Base-by-base conservation (phyloP, 2,797 vertebrate species). In the Myotis daubentonii region DNA sequence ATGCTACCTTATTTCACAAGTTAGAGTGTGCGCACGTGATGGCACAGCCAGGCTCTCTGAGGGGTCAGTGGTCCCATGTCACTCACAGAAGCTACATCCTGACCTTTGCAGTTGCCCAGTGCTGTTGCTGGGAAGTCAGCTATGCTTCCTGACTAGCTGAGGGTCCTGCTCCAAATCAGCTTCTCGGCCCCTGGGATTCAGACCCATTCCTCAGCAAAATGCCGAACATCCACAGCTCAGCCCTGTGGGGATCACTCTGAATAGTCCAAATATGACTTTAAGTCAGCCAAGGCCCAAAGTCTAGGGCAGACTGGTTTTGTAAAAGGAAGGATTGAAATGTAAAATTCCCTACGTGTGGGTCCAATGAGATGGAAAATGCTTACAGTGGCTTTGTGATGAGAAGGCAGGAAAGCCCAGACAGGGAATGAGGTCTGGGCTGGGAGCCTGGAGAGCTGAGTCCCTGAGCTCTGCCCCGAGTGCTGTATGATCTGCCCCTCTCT, bases 271-370 rank as follows among this genome's bases (percentile, higher is more conserved):
- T 66, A 55, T 0, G 8, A 74, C 74, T 65, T 51, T 44, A 51
- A 53, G n/a, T 49, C 49, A 51, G n/a, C 33, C 47, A 51, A 1
- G 86, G 33, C 33, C 49, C 55, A 44, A 60, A 86, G 44, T 62
- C 36, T 55, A 51, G 47, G 13, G 30, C 47, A 96, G 71, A 86
- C n/a, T 16, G 47, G 9, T 87, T 66, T 80, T 83, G 11, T 90
- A 28, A 82, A 82, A 75, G 28, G 47, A 91, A 68, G 49, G 23
- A 15, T 76, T 41, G 11, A 75, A 70, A 16, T 33, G 23, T 74
- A 70, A 30, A 89, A 76, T 74, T 65, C 15, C 15, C 5, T 80
- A n/a, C 47, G 57, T 22, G n/a, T 30, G 19, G 10, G 7, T 89
- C 70, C 86, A 17, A 17, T 88, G 57, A 57, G 25, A 60, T 66